Percentiles rank a stretch among this genome's conserved stretches.
Evolutionary conservation across 2,888 invertebrate genomes (phyloP).

Genomic region (Oscheius myriophilus): DNA sequence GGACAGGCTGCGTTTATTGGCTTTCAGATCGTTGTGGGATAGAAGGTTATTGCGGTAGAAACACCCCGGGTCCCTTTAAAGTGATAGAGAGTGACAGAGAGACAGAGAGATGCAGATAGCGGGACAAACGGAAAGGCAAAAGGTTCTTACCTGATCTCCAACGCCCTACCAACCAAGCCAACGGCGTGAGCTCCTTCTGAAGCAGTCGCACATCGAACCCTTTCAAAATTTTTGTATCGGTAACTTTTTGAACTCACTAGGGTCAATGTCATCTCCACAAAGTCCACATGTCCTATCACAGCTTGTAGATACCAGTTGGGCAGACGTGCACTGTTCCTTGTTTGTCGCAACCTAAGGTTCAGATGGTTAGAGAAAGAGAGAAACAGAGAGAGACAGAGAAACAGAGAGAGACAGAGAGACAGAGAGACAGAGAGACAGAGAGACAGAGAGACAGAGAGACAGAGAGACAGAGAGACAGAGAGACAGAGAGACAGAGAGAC

Average conservation of each 20-base stretch:
- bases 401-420: background rate
- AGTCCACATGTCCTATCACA: constrained; percentile 56
- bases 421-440: background rate
- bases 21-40: too few relatives aligned
- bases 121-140: background rate
- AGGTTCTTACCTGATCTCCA: constrained; percentile 63
- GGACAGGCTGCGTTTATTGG: too few relatives aligned
- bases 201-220: constrained; percentile 64
- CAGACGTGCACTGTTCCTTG: constrained; percentile 39
- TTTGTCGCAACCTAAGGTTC: constrained; percentile 24
- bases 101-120: too few relatives aligned
- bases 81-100: too few relatives aligned
- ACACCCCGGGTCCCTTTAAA: too few relatives aligned
- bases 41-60: too few relatives aligned
- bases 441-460: background rate
- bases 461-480: background rate
- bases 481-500: background rate
- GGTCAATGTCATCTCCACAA: constrained; percentile 54
- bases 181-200: constrained; percentile 54
- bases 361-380: background rate
- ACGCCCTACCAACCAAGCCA: constrained; percentile 68
- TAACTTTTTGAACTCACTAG: constrained; percentile 34
- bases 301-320: constrained; percentile 51
- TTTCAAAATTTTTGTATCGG: constrained; percentile 27
- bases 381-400: background rate